Conservation (phyloP, 2,113 vertebrate genomes). For the Syngnathus typhle region DNA sequence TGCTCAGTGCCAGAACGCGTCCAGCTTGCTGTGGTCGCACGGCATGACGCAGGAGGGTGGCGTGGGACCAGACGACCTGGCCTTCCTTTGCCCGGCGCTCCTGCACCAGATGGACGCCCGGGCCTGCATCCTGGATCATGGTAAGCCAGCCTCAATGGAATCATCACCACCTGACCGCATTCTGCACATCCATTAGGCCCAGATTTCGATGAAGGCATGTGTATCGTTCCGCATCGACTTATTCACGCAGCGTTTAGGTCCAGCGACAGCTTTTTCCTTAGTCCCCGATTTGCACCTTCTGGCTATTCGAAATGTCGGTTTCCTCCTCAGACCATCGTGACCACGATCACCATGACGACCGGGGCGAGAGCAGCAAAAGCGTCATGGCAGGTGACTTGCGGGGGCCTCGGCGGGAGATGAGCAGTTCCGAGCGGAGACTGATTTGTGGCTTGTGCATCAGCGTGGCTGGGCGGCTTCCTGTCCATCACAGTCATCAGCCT, state of each 20-base stretch:
- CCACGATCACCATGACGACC: conserved; percentile 41
- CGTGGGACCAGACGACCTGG: conserved; percentile 78
- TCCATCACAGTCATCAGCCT: conserved; percentile 93
- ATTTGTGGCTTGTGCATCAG: conserved; percentile 55
- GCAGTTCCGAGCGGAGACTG: neutral
- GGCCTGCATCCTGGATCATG: conserved; percentile 76
- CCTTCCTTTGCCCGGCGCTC: conserved; percentile 88
- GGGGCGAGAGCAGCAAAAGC: conserved; percentile 26
- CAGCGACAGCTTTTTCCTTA: no score
- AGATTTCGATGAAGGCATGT: no score
- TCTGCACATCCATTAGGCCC: no score
- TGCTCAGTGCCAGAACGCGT: conserved; percentile 83
- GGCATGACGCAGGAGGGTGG: conserved; percentile 77
- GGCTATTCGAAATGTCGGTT: neutral
- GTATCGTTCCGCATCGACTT: no score
- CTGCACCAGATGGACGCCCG: conserved; percentile 85
- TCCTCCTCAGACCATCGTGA: conserved; percentile 38
- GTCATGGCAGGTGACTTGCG: conserved; percentile 56
- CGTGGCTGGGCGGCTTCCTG: conserved; percentile 89
- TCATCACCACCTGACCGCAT: no score
- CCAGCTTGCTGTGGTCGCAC: conserved; percentile 79
- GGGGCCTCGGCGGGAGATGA: neutral
- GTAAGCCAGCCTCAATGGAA: neutral
- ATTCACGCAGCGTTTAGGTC: no score
- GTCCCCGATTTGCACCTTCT: no score